Evolutionary conservation across 2,888 invertebrate species (phyloP).

Genomic region (Sinhomidia bicolor): DNA sequence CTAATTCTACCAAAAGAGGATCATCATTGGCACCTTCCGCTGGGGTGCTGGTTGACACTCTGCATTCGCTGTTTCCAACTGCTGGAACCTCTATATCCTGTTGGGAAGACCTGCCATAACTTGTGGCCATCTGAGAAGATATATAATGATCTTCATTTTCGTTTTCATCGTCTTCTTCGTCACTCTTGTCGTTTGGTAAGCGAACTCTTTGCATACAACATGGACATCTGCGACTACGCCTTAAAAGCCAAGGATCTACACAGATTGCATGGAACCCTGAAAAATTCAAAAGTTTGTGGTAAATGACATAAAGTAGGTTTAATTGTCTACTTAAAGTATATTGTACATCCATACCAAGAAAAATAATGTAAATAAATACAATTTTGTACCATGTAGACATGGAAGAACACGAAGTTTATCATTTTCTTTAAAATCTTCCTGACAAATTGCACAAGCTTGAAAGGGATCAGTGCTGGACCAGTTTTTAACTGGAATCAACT

Average conservation of each 20-base stretch:
- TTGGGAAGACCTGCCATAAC: constrained; percentile 42
- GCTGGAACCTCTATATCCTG: not conserved
- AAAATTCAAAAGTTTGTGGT: too few relatives aligned
- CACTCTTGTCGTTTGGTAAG: constrained; percentile 61
- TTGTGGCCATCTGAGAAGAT: constrained; percentile 2
- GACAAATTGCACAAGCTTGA: constrained; percentile 98
- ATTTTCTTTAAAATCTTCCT: constrained; percentile 97
- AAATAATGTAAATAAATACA: not conserved
- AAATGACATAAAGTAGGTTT: too few relatives aligned
- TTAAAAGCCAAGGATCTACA: constrained; percentile 87
- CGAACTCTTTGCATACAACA: constrained; percentile 68
- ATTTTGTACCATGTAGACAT: constrained; percentile 92
- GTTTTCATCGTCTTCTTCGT: constrained; percentile 67
- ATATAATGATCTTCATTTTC: constrained; percentile 59
- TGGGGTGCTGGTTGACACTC: not conserved
- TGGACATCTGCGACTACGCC: constrained; percentile 61
- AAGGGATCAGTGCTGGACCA: constrained; percentile 96
- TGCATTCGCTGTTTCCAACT: not conserved
- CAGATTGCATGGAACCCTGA: constrained; percentile 97
- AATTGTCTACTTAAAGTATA: too few relatives aligned
- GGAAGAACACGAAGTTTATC: constrained; percentile 96
- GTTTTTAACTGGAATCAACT: constrained; percentile 95
- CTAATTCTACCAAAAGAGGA: constrained; percentile 44
- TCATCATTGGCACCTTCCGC: constrained; percentile 38
- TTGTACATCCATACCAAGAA: too few relatives aligned